Conservation (phyloP, 2,113 vertebrate genomes). For the Trichechus manatus region DNA sequence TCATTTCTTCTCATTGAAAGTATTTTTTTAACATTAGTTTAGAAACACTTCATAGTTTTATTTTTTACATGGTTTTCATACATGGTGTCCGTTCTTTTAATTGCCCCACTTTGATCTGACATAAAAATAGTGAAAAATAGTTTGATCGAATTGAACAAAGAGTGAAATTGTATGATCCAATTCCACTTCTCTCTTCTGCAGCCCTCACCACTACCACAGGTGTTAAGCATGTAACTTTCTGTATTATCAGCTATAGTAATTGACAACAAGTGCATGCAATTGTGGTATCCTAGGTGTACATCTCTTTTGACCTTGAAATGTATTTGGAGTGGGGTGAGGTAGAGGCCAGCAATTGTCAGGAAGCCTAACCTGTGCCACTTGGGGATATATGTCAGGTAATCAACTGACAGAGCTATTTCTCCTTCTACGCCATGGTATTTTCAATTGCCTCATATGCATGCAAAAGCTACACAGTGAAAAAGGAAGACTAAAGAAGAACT, state of each 20-base stretch:
- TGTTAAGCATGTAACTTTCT: not conserved
- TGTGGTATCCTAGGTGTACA: not conserved
- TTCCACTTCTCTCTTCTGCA: not conserved
- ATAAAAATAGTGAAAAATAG: not conserved
- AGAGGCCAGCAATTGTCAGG: not conserved
- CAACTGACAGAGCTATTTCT: not conserved
- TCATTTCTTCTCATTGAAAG: not conserved
- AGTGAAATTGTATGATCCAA: not conserved
- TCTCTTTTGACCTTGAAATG: not conserved
- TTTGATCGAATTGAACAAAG: not conserved
- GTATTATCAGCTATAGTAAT: not conserved
- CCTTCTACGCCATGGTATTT: too few relatives aligned
- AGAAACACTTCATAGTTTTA: not conserved
- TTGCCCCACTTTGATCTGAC: not conserved
- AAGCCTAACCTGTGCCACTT: not conserved
- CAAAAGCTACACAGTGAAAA: too few relatives aligned
- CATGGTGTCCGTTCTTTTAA: not conserved
- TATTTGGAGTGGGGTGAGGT: not conserved
- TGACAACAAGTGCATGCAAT: not conserved
- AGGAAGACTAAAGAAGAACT: too few relatives aligned
- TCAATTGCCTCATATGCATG: too few relatives aligned
- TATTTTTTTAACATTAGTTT: not conserved
- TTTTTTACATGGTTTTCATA: not conserved
- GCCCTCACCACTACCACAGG: too few relatives aligned
- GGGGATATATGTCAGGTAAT: not conserved